These are phyloP conservation scores for Coregonus sp. DNA, from an alignment of 2,797 vertebrate species.

Conservation along the genomic window DNA sequence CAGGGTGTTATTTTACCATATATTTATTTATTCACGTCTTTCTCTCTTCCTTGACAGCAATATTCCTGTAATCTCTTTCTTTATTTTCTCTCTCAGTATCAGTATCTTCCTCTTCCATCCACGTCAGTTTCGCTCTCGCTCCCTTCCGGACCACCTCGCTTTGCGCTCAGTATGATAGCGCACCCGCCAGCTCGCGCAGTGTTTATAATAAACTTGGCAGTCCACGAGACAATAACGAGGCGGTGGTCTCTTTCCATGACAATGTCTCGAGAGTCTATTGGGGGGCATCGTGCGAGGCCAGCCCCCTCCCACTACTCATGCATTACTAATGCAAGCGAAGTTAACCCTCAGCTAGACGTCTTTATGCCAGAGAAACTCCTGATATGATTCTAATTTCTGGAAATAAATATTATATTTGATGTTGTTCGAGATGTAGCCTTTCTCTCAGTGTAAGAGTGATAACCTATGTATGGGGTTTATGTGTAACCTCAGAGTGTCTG, in stretches of 20 bases:
- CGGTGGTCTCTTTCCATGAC: conserved; percentile 89
- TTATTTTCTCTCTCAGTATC: neutral
- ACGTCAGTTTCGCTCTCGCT: conserved; percentile 25
- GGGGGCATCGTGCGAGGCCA: conserved; percentile 48
- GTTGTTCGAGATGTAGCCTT: conserved; percentile 67
- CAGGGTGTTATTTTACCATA: neutral
- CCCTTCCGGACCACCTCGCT: conserved; percentile 43
- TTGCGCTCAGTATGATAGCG: conserved; percentile 70
- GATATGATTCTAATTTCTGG: conserved; percentile 71
- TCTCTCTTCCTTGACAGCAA: neutral
- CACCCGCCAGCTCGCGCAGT: conserved; percentile 61
- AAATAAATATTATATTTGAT: conserved; percentile 76
- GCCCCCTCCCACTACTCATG: conserved; percentile 51
- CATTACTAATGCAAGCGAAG: conserved; percentile 67
- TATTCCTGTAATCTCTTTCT: neutral
- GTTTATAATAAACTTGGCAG: conserved; percentile 85
- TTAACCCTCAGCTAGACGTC: conserved; percentile 57
- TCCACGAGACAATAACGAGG: conserved; percentile 81
- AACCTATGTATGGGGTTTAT: neutral
- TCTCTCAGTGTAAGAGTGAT: conserved; percentile 62
- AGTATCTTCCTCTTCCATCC: conserved; percentile 8
- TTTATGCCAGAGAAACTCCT: conserved; percentile 58
- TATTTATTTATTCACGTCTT: neutral
- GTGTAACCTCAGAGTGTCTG: conserved; percentile 28
- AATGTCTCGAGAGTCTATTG: conserved; percentile 72